Conservation (phyloP, 2,888 invertebrate genomes). For the Cepaea hortensis region DNA sequence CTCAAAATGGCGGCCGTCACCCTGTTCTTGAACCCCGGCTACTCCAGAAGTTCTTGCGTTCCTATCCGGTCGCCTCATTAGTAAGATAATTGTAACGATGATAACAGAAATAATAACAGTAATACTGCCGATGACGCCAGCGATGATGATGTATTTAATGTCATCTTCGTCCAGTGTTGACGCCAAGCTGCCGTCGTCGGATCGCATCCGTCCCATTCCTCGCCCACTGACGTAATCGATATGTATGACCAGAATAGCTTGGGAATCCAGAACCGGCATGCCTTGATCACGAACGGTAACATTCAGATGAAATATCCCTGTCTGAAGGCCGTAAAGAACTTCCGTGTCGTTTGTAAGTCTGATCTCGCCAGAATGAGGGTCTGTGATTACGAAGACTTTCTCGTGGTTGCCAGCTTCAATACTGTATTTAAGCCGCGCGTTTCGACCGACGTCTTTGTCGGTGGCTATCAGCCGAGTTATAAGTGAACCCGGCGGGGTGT, state of each 20-base stretch:
- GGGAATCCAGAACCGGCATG: conserved; percentile 55
- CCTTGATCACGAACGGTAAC: conserved; percentile 65
- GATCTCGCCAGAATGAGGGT: conserved; percentile 59
- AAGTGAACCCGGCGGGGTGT: conserved; percentile 50
- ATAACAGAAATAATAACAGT: conserved; percentile 56
- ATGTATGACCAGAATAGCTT: conserved; percentile 53
- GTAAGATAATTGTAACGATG: conserved; percentile 54
- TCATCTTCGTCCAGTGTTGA: conserved; percentile 48
- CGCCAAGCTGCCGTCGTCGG: conserved; percentile 9
- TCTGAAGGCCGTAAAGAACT: conserved; percentile 23
- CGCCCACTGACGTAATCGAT: conserved; percentile 49
- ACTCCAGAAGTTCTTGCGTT: conserved; percentile 41
- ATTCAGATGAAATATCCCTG: conserved; percentile 53
- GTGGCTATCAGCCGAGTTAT: conserved; percentile 58
- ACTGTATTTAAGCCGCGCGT: conserved; percentile 59
- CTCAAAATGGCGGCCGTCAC: conserved; percentile 54
- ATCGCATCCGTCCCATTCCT: conserved; percentile 14
- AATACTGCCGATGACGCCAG: conserved; percentile 55
- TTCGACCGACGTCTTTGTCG: conserved; percentile 63
- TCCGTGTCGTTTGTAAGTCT: conserved; percentile 49
- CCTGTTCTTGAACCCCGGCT: conserved; percentile 55
- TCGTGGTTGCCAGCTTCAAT: conserved; percentile 58
- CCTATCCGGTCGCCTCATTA: conserved; percentile 49
- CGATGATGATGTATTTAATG: conserved; percentile 57
- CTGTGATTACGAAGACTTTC: conserved; percentile 55